Percentiles rank a stretch among this genome's conserved stretches.
Conservation (phyloP, 1,140 invertebrate species). For the Oppia nitens region DNA sequence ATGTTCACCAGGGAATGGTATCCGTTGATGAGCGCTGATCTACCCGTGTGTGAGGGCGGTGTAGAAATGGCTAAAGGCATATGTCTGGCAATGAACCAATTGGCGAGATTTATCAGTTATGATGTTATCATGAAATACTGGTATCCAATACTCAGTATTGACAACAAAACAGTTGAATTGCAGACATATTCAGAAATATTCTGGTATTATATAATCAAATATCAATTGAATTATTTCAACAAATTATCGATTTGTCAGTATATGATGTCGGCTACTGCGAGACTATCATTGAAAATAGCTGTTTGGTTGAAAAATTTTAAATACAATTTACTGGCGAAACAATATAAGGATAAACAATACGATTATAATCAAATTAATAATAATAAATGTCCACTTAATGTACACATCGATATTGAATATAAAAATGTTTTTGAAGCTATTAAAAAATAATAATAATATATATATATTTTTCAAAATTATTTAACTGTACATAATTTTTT, state of each 20-base stretch:
- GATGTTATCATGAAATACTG: conserved; percentile 5
- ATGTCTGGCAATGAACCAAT: background rate
- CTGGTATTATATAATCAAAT: background rate
- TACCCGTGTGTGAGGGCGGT: background rate
- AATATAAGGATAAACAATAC: too few relatives aligned
- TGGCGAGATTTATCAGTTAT: background rate
- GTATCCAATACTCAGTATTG: background rate
- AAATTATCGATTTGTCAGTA: background rate
- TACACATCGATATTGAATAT: background rate
- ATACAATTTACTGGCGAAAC: background rate
- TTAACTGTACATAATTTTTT: background rate
- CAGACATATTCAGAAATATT: background rate
- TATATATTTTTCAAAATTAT: background rate
- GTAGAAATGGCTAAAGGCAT: conserved; percentile 12
- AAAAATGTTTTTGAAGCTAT: background rate
- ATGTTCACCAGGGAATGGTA: conserved; percentile 8
- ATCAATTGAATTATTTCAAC: background rate
- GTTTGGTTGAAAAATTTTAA: background rate
- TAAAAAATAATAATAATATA: background rate
- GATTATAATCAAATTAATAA: background rate
- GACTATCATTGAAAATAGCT: background rate
- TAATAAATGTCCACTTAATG: background rate
- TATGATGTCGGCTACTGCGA: background rate
- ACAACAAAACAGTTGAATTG: background rate
- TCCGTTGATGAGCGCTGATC: background rate